These are phyloP conservation scores for Diarsia brunnea DNA, from an alignment of 2,888 invertebrate species.

Conservation along the genomic window DNA sequence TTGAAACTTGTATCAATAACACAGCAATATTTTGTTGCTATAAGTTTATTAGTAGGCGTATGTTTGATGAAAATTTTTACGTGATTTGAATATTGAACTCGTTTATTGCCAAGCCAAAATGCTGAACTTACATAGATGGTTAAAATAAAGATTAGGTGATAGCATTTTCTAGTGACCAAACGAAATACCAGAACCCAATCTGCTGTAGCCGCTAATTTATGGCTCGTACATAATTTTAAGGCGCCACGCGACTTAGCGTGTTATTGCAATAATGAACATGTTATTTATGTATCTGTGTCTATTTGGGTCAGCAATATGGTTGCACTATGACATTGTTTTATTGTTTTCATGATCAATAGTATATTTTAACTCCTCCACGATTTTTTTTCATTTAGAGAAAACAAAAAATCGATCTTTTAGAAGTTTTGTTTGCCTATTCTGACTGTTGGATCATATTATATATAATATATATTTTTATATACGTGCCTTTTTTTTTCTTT, in stretches of 20 bases:
- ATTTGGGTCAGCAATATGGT: not conserved
- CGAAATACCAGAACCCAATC: too few relatives aligned
- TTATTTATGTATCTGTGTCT: too few relatives aligned
- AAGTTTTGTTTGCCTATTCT: not conserved
- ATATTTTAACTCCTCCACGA: not conserved
- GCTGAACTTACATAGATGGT: too few relatives aligned
- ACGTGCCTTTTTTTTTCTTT: too few relatives aligned
- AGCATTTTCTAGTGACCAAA: too few relatives aligned
- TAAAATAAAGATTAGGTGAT: too few relatives aligned
- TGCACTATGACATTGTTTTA: not conserved
- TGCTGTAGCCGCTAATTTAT: too few relatives aligned
- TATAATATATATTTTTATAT: too few relatives aligned
- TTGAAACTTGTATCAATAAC: not conserved
- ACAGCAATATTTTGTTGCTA: slow-evolving; percentile 13
- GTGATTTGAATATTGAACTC: not conserved
- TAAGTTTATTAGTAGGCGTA: slow-evolving; percentile 32
- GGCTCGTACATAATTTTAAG: too few relatives aligned
- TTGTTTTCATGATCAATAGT: not conserved
- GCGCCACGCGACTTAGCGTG: too few relatives aligned
- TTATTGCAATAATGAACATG: too few relatives aligned
- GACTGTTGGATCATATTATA: not conserved
- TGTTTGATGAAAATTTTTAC: not conserved
- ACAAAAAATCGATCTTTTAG: not conserved
- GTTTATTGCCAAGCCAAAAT: too few relatives aligned
- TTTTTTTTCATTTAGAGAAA: not conserved